phyloP scores from a whole-genome alignment of 2,113 vertebrate species.

The Anarrhichthys ocellatus region DNA sequence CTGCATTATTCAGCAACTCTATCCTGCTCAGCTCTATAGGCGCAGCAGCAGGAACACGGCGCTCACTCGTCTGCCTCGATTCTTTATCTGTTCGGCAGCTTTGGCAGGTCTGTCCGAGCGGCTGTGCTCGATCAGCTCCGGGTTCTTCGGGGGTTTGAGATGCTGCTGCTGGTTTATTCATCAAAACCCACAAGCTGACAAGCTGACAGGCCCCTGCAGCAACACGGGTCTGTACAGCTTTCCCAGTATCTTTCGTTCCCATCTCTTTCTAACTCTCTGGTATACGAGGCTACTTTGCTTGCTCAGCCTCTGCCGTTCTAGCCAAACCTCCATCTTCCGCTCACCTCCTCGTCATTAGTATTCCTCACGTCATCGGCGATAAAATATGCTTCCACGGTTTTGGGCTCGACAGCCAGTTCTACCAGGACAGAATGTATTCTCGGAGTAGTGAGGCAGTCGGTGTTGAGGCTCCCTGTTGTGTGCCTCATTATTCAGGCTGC shows the following conservation, averaged over 20 bases:
- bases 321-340: not conserved
- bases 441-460: conserved; percentile 4
- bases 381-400: conserved; percentile 40
- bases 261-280: conserved; percentile 1
- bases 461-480: conserved; percentile 14
- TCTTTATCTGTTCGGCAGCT: conserved; percentile 39
- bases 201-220: conserved; percentile 58
- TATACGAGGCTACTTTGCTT: not conserved
- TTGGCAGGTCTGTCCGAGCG: conserved; percentile 30
- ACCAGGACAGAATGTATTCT: conserved; percentile 5
- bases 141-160: conserved; percentile 36
- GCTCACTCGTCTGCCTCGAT: conserved; percentile 4
- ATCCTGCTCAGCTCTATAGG: conserved; percentile 1
- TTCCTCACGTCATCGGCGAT: conserved; percentile 5
- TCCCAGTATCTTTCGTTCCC: not conserved
- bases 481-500: conserved; percentile 42
- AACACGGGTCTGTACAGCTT: conserved; percentile 3
- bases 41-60: conserved; percentile 7
- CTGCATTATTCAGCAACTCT: conserved; percentile 40
- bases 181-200: conserved; percentile 58
- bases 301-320: conserved; percentile 3
- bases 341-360: conserved; percentile 20
- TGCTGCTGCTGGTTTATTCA: conserved; percentile 69
- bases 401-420: conserved; percentile 15
- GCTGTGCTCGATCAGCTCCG: conserved; percentile 45